Evolutionary conservation across 2,113 vertebrate genomes (phyloP).

Genomic region (Brachypteracias leptosomus): DNA sequence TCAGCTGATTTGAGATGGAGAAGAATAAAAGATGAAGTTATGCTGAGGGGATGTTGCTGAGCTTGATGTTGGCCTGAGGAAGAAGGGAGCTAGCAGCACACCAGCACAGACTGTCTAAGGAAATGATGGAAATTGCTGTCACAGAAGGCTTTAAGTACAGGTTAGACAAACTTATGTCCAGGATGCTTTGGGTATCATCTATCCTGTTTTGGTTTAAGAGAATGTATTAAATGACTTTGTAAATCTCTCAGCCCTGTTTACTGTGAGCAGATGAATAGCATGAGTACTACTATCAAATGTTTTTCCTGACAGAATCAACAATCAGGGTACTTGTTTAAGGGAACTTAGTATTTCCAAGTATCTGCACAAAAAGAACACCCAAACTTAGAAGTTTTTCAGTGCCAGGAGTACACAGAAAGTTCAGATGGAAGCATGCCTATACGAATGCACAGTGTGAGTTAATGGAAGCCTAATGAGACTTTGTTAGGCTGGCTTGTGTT

Average conservation of each 20-base stretch:
- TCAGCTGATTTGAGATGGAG: no score
- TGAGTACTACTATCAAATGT: not conserved
- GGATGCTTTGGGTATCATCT: not conserved
- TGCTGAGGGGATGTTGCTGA: no score
- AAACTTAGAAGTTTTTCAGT: not conserved
- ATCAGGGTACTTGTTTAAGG: not conserved
- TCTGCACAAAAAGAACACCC: not conserved
- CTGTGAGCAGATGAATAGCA: not conserved
- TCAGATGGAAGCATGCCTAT: not conserved
- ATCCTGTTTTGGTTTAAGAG: not conserved
- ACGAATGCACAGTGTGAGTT: not conserved
- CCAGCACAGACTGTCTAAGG: not conserved
- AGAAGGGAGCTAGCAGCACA: no score
- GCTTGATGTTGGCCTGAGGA: no score
- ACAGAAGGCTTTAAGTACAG: not conserved
- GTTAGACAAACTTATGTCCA: not conserved
- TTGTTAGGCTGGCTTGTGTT: not conserved
- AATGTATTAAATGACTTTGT: not conserved
- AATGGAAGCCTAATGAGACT: not conserved
- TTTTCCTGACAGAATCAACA: not conserved
- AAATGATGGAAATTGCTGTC: not conserved
- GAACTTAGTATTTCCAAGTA: not conserved
- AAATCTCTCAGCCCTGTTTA: not conserved
- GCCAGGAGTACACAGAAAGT: accelerated
- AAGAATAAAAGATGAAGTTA: no score